phyloP scores from a whole-genome alignment of 1,140 invertebrate species.

The Paramacrobiotus metropolitanus region DNA sequence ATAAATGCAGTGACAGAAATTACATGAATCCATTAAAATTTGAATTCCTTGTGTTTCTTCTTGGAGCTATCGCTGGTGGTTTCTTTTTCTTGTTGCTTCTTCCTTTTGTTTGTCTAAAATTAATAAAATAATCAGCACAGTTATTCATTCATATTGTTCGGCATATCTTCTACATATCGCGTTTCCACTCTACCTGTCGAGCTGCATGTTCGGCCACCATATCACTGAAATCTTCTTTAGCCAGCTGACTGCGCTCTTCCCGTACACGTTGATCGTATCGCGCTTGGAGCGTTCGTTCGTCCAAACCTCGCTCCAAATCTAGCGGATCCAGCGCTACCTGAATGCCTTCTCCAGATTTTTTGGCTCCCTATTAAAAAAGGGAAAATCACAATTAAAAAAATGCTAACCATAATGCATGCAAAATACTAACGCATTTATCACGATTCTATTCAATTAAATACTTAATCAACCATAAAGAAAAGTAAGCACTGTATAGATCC shows the following conservation, averaged over 20 bases:
- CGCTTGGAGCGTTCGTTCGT: conserved; percentile 82
- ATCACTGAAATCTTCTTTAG: conserved; percentile 85
- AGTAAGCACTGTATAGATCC: not conserved
- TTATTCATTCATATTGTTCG: no score
- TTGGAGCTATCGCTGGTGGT: not conserved
- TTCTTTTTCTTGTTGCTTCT: not conserved
- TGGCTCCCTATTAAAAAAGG: not conserved
- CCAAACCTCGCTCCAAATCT: conserved; percentile 39
- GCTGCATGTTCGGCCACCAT: conserved; percentile 95
- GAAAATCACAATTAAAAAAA: no score
- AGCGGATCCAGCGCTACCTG: conserved; percentile 87
- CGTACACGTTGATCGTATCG: conserved; percentile 85
- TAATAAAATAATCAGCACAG: not conserved
- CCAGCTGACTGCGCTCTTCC: conserved; percentile 60
- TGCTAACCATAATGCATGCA: no score
- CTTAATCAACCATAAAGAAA: not conserved
- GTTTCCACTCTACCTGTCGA: conserved; percentile 32
- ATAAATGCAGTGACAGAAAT: no score
- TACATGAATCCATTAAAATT: no score
- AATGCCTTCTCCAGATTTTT: conserved; percentile 29
- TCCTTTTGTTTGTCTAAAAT: not conserved
- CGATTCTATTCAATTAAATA: no score
- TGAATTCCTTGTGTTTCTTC: conserved; percentile 9
- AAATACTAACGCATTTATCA: no score
- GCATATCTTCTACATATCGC: not conserved